A percentile compares a stretch with the other conserved stretches of the same genome.
Conservation (phyloP, 2,888 invertebrate genomes). For the Acanthopleura granulata region DNA sequence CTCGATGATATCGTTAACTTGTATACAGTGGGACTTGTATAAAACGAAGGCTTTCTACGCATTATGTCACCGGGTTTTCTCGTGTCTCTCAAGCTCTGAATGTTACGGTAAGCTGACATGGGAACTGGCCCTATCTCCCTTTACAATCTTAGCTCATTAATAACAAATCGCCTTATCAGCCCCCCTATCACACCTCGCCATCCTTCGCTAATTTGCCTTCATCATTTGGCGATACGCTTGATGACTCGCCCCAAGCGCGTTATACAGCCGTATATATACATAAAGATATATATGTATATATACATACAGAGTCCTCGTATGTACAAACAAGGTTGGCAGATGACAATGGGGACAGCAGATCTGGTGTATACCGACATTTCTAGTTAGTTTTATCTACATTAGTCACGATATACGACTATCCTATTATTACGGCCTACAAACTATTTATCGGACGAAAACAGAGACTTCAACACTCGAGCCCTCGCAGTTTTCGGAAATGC, state of each 20-base stretch:
- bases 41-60: neutral
- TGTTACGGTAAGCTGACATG: neutral
- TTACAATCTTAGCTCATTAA: conserved; percentile 12
- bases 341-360: too few relatives aligned
- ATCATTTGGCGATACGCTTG: conserved; percentile 10
- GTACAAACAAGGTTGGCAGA: too few relatives aligned
- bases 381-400: too few relatives aligned
- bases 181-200: conserved; percentile 1
- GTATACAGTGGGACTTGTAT: neutral
- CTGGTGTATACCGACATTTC: too few relatives aligned
- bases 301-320: too few relatives aligned
- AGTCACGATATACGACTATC: too few relatives aligned
- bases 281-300: neutral
- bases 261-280: neutral
- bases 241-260: too few relatives aligned
- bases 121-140: neutral
- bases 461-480: too few relatives aligned
- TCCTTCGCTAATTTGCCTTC: conserved; percentile 8
- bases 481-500: too few relatives aligned
- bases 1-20: neutral
- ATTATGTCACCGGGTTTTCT: neutral
- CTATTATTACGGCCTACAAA: too few relatives aligned
- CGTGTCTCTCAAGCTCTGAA: neutral
- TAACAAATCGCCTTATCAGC: conserved; percentile 13
- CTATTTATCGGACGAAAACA: too few relatives aligned